phyloP scores from a whole-genome alignment of 37 sponge, comb jelly and placozoan genomes.

The Ianthella basta region DNA sequence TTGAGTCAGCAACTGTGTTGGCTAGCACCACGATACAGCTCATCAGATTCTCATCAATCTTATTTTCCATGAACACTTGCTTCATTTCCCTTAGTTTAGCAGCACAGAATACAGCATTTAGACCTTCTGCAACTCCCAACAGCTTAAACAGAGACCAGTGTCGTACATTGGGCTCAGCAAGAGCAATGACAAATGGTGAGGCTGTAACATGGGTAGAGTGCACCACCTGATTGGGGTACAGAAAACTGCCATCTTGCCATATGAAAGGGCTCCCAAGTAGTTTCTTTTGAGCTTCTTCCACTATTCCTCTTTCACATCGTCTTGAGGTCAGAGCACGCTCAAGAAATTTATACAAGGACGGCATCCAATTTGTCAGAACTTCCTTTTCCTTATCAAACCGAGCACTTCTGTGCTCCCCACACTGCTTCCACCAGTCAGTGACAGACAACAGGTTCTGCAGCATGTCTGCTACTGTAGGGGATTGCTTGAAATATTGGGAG shows the following conservation, averaged over 20 bases:
- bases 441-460: conserved; percentile 31
- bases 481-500: conserved; percentile 10
- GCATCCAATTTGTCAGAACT: neutral
- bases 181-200: conserved; percentile 33
- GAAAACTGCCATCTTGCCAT: conserved; percentile 54
- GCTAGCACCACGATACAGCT: neutral
- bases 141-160: conserved; percentile 35
- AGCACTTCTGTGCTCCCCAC: neutral
- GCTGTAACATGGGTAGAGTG: neutral
- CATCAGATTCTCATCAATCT: neutral
- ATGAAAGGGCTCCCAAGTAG: conserved; percentile 31
- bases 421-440: neutral
- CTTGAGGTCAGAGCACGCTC: neutral
- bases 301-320: neutral
- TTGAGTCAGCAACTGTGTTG: neutral
- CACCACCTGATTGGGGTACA: conserved; percentile 16
- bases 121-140: conserved; percentile 25
- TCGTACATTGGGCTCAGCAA: conserved; percentile 32
- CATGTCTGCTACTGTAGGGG: conserved; percentile 21
- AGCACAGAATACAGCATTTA: neutral
- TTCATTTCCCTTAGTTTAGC: neutral
- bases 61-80: neutral
- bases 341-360: conserved; percentile 44
- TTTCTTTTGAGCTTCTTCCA: neutral
- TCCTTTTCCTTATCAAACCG: neutral